Base-by-base conservation (phyloP, 2,888 invertebrate genomes). In the Troglohyphantes excavatus region DNA sequence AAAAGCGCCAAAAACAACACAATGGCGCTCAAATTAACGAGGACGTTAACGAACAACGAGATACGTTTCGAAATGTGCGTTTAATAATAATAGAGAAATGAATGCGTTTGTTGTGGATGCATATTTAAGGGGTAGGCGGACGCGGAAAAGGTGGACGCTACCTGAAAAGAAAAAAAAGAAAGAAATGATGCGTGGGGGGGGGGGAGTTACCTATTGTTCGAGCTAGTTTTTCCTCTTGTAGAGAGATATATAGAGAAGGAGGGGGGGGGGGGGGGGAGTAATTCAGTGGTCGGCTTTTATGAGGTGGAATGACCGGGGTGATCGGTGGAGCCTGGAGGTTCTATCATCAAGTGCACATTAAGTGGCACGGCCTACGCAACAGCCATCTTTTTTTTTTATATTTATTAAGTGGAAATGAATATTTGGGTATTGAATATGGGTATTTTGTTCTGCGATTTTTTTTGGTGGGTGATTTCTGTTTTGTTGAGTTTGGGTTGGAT, bases 241-340 rank as follows among this genome's bases (percentile, higher is more conserved):
- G 63, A 7, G 63, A 17, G 13, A 21, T 21, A 23, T 13, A 23
- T 43, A 29, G 29, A 59, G 27, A 68, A 67, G 68, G 68, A 75
- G 59, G 27, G 29, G 65, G 9, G 59, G 26, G 59, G 68, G 21
- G 59, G 26, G 46, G 21, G 53, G 67, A 29, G 29, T 72, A 72
- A 63, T 72, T 72, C 72, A 23, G 72, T 72, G 46, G 61, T 83
- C 73, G 75, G 46, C 75, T 84, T 85, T 86, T 78, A 72, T 33
- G 61, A 70, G 73, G 87, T 29, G 79, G 79, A 87, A 87, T 81
- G 87, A 87, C 87, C 87, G 79, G 63, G n/a, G 33, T 87, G 87
- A 72, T 79, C 72, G 79, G 63, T 87, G 63, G 29, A 65, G 87
- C 87, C 27, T 72, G 61, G 72, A 63, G 53, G 53, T 26, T 39